Percentiles rank a stretch among this genome's conserved stretches.
Conservation (phyloP, 2,797 vertebrate genomes). For the Chelmon rostratus region DNA sequence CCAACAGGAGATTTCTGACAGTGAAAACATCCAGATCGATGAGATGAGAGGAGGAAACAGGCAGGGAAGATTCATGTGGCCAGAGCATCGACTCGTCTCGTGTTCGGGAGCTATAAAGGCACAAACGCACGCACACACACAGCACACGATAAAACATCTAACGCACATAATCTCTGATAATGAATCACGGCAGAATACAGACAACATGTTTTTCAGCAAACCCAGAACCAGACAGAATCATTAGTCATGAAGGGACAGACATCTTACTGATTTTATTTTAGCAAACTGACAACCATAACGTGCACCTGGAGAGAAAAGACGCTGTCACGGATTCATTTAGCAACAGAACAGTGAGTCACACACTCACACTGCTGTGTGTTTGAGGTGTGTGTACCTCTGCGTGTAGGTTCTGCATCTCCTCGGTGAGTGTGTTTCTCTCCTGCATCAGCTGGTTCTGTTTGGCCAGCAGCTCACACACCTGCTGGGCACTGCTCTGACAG, state of each 20-base stretch:
- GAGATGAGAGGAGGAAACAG: conserved; percentile 17
- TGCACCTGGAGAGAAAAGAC: conserved; percentile 36
- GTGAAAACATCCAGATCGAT: conserved; percentile 14
- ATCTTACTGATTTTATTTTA: conserved; percentile 46
- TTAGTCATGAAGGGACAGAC: conserved; percentile 46
- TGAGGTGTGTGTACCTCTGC: conserved; percentile 57
- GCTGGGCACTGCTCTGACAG: conserved; percentile 93
- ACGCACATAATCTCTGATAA: conserved; percentile 3
- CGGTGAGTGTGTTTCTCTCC: conserved; percentile 88
- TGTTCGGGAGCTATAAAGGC: conserved; percentile 82
- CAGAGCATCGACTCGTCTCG: conserved; percentile 70
- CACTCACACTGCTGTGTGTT: background rate
- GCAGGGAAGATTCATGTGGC: conserved; percentile 64
- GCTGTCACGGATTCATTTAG: conserved; percentile 34
- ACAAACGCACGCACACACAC: conserved; percentile 42
- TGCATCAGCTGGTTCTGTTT: conserved; percentile 93
- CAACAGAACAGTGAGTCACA: conserved; percentile 40
- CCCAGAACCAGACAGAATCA: conserved; percentile 42
- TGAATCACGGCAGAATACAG: conserved; percentile 44
- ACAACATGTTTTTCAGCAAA: conserved; percentile 23
- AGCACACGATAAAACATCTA: background rate
- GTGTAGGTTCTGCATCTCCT: conserved; percentile 87
- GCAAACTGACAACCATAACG: conserved; percentile 23
- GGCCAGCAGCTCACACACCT: conserved; percentile 93
- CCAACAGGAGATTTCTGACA: conserved; percentile 19